These are phyloP conservation scores for Crotalus tigris DNA, from an alignment of 2,113 vertebrate species.

Conservation along the genomic window DNA sequence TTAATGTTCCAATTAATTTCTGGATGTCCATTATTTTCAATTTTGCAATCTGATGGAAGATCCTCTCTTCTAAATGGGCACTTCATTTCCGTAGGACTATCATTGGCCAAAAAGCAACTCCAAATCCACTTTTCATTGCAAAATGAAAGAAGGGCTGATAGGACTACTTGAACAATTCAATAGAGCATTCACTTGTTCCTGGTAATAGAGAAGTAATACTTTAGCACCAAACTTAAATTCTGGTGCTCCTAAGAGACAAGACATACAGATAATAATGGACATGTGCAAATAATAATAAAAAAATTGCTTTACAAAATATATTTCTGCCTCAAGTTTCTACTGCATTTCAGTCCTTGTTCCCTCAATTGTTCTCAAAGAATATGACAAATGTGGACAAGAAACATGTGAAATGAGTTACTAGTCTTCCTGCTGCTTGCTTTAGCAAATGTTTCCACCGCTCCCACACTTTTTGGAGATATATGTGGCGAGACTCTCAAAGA, in stretches of 20 bases:
- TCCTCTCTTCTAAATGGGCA: neutral
- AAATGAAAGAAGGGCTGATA: neutral
- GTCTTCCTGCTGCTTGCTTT: conserved; percentile 12
- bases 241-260: neutral
- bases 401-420: conserved; percentile 20
- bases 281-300: neutral
- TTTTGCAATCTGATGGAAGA: neutral
- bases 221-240: neutral
- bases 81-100: neutral
- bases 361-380: conserved; percentile 15
- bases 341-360: neutral
- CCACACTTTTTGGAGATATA: conserved; percentile 17
- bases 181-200: neutral
- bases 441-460: conserved; percentile 22
- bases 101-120: neutral
- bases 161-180: neutral
- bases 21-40: neutral
- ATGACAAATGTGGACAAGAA: neutral
- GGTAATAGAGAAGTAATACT: neutral
- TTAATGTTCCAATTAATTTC: neutral
- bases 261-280: neutral
- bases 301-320: conserved; percentile 6
- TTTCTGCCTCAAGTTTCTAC: neutral
- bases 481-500: conserved; percentile 8
- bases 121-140: neutral